Evolutionary conservation across 2,888 invertebrate species (phyloP), one percentile per base, ranked within the genome.

Genomic region (Mellilla xanthometata): DNA sequence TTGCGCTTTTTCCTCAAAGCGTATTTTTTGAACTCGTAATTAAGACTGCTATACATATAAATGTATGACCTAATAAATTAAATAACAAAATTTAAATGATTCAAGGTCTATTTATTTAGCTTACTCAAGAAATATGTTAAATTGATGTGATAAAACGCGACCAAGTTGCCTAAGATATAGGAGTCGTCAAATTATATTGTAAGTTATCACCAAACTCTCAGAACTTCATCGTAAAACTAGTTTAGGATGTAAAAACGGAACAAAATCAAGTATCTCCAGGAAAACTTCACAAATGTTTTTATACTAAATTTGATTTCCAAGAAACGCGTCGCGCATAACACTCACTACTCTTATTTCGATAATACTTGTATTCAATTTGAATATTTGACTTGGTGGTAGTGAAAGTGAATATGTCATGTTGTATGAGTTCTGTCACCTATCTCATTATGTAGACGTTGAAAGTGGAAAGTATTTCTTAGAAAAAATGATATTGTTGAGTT

Each of bases 401-500:
- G 56, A 58, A 54, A 56, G 58, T 49, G 46, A 44, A 43, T 34
- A 41, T 44, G 51, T 48, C 44, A 44, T 31, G 28, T 33, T 27
- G 35, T 31, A n/a, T n/a, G n/a, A n/a, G n/a, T n/a, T n/a, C n/a
- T n/a, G n/a, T n/a, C n/a, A n/a, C n/a, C n/a, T n/a, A n/a, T n/a
- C n/a, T n/a, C n/a, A n/a, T n/a, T n/a, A 38, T 19, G 35, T 35
- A 2, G 9, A 42, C 26, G 33, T 45, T 38, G 41, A 47, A 39
- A 43, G 39, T 54, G 35, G 58, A 58, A 58, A 58, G 56, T 54
- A 28, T 40, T 56, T 58, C 56, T 19, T 8, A 9, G 52, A 54
- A 54, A 36, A 15, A 11, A n/a, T 5, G 8, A 24, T 24, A n/a
- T n/a, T n/a, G n/a, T n/a, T n/a, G n/a, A n/a, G 24, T n/a, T 19